Evolutionary conservation across 2,888 invertebrate species (phyloP), one percentile per base, ranked within the genome.

Genomic region (Calliphora vomitoria): DNA sequence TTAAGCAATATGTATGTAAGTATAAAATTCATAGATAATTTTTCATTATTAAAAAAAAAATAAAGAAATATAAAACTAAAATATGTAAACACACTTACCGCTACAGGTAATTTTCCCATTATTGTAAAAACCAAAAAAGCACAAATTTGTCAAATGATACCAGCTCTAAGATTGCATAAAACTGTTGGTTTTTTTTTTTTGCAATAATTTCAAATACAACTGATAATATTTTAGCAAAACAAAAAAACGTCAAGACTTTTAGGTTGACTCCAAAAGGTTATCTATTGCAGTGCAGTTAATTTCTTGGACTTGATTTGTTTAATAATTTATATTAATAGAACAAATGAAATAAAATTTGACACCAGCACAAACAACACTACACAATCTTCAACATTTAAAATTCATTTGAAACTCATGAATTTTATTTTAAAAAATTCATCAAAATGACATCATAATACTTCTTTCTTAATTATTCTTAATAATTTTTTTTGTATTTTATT

Each of bases 91-190:
- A n/a, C 60, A 85, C 87, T 87, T 80, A 87, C 87, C 85, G 69
- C 82, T 44, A 38, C 82, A 71, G 82, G 82, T 75, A 82, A 60
- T 69, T 87, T 87, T 69, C 87, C 87, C 85, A 87, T 87, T 79
- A 58, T 80, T 64, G 41, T 50, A 20, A 80, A 76, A 60, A 66
- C 6, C 50, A 44, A 44, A 35, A 62, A 50, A 25, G n/a, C 20
- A 60, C 66, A 25, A 44, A 13, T 47, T 13, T 31, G 41, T 38
- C n/a, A 81, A 64, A 55, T 31, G 68, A 60, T 68, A 62, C 25
- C 72, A 64, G 68, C 20, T 35, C 60, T 53, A 50, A 18, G 47
- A 53, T 64, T 81, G 31, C 18, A 50, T 11, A 60, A 64, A 44
- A 18, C 8, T 25, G 41, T n/a, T 18, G 47, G 20, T 69, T 20